These are phyloP conservation scores for Lepidurus arcticus DNA, from an alignment of 1,140 invertebrate species.

Conservation along the genomic window DNA sequence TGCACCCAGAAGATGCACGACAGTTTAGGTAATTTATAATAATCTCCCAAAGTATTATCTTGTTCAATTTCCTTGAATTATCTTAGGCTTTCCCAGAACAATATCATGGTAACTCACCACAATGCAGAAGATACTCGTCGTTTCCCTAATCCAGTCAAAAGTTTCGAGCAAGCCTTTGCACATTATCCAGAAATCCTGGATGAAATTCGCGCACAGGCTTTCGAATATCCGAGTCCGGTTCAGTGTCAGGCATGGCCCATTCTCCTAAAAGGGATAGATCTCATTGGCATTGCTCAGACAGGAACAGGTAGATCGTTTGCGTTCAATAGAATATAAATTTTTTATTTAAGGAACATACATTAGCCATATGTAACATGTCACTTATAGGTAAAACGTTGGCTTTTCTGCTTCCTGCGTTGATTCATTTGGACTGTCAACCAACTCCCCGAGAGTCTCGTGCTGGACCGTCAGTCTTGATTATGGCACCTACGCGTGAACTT, in stretches of 20 bases:
- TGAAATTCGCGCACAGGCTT: conserved; percentile 75
- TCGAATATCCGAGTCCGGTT: conserved; percentile 80
- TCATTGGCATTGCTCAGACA: conserved; percentile 91
- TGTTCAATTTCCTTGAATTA: not conserved
- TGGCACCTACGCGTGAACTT: conserved; percentile 85
- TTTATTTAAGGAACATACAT: not conserved
- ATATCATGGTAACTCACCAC: conserved; percentile 58
- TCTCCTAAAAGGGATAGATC: conserved; percentile 71
- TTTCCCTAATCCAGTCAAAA: conserved; percentile 76
- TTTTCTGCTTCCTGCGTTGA: conserved; percentile 81
- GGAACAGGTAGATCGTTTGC: conserved; percentile 67
- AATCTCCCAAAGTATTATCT: conserved; percentile 34
- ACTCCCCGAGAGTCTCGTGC: conserved; percentile 57
- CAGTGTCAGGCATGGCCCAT: conserved; percentile 86
- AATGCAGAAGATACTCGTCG: conserved; percentile 41
- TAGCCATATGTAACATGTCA: not conserved
- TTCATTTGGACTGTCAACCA: conserved; percentile 77
- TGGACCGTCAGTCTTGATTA: conserved; percentile 76
- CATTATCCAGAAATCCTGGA: conserved; percentile 73
- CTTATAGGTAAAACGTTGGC: conserved; percentile 73
- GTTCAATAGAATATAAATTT: not conserved
- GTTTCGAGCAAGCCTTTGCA: conserved; percentile 76
- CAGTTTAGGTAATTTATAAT: conserved; percentile 47
- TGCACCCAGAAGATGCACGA: conserved; percentile 56
- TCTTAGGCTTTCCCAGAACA: conserved; percentile 52